A percentile compares a stretch with the other conserved stretches of the same genome.
Conservation (phyloP, 2,888 invertebrate genomes). For the Drosophila multiciliata region DNA sequence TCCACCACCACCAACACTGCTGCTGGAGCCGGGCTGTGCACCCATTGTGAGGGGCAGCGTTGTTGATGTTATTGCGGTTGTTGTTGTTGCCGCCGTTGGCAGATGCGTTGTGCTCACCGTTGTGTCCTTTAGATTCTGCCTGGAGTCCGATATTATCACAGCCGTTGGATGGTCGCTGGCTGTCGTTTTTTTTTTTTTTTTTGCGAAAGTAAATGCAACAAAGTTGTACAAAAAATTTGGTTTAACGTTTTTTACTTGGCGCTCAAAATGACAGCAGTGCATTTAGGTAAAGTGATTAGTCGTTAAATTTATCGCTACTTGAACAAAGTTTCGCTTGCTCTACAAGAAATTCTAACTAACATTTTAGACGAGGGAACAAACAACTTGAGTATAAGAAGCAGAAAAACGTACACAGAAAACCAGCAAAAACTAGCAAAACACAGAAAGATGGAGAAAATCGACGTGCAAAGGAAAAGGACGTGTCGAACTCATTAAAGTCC, state of each 20-base stretch:
- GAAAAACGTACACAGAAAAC: conserved; percentile 12
- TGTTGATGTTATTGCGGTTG: conserved; percentile 76
- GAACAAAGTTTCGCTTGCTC: conserved; percentile 55
- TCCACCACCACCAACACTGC: conserved; percentile 20
- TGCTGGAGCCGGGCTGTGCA: conserved; percentile 32
- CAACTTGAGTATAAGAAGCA: conserved; percentile 42
- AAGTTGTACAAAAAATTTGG: conserved; percentile 8
- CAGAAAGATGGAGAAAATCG: conserved; percentile 6
- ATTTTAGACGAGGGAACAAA: conserved; percentile 55
- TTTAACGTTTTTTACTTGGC: conserved; percentile 12
- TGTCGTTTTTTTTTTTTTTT: conserved; percentile 30
- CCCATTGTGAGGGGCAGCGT: conserved; percentile 69
- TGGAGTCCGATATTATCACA: conserved; percentile 85
- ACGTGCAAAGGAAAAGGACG: conserved; percentile 43
- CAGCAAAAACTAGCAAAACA: conserved; percentile 4
- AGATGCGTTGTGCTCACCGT: conserved; percentile 85
- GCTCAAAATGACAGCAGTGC: conserved; percentile 33
- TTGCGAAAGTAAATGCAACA: conserved; percentile 6
- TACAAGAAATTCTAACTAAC: conserved; percentile 55
- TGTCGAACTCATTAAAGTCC: conserved; percentile 71
- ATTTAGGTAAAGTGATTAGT: conserved; percentile 42
- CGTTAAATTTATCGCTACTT: conserved; percentile 53
- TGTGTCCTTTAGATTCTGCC: conserved; percentile 85
- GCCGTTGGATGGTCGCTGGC: conserved; percentile 84
- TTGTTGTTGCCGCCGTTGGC: conserved; percentile 80